These are phyloP conservation scores for Panagrolaimus sp. DNA, from an alignment of 1,140 invertebrate species.

Conservation along the genomic window DNA sequence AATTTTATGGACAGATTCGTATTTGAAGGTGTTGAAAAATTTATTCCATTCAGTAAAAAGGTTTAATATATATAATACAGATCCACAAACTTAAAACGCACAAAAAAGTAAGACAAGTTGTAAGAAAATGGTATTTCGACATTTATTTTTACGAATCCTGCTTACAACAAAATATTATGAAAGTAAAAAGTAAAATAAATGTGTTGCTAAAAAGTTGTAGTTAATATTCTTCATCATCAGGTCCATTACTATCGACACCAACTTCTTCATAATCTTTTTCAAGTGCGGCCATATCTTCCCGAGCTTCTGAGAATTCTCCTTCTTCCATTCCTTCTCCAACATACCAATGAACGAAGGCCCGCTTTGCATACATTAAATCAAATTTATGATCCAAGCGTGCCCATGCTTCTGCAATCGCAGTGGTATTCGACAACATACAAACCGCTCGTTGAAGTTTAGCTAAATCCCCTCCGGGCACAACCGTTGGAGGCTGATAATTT, in stretches of 20 bases:
- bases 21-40: too few relatives aligned
- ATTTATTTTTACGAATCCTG: too few relatives aligned
- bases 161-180: too few relatives aligned
- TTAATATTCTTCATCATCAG: slow-evolving; percentile 26
- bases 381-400: slow-evolving; percentile 64
- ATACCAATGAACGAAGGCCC: slow-evolving; percentile 71
- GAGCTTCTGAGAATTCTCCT: slow-evolving; percentile 71
- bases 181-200: too few relatives aligned
- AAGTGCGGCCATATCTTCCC: slow-evolving; percentile 44
- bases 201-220: too few relatives aligned
- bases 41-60: too few relatives aligned
- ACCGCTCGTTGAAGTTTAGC: slow-evolving; percentile 60
- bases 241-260: slow-evolving; percentile 25
- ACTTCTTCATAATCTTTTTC: slow-evolving; percentile 42
- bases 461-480: slow-evolving; percentile 55
- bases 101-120: too few relatives aligned
- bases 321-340: slow-evolving; percentile 75
- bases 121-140: too few relatives aligned
- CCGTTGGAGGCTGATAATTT: slow-evolving; percentile 53
- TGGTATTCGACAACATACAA: slow-evolving; percentile 76
- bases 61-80: too few relatives aligned
- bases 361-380: slow-evolving; percentile 66
- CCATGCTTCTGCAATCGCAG: slow-evolving; percentile 68
- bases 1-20: too few relatives aligned
- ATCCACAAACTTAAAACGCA: too few relatives aligned